phyloP scores from a whole-genome alignment of 2,113 vertebrate species.

The Grus americana region DNA sequence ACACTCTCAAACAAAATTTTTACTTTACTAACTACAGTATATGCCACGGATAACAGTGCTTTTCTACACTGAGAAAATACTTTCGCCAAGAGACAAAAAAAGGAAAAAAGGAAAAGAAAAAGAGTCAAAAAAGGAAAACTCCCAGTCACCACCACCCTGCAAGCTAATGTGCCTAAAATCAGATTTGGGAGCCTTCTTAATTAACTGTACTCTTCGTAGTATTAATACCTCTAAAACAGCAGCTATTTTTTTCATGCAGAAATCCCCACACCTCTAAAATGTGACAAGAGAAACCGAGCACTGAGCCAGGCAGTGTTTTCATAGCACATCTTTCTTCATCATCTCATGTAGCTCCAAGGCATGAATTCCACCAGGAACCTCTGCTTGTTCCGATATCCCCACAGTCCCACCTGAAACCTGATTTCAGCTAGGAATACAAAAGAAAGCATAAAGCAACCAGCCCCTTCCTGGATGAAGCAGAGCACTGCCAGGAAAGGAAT shows the following conservation, averaged over 20 bases:
- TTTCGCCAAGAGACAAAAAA: background rate
- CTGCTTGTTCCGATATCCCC: background rate
- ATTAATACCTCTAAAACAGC: background rate
- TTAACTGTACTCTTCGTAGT: background rate
- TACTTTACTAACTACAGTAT: background rate
- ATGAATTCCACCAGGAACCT: background rate
- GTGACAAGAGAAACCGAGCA: background rate
- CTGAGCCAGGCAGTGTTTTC: background rate
- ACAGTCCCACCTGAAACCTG: background rate
- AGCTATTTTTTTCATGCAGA: background rate
- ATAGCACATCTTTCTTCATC: background rate
- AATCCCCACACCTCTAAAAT: background rate
- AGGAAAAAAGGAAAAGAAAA: background rate
- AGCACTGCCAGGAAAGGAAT: background rate
- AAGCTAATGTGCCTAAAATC: background rate
- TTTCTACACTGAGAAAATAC: background rate
- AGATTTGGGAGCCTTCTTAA: background rate
- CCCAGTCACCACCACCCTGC: background rate
- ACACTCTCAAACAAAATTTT: background rate
- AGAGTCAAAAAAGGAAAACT: background rate
- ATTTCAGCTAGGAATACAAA: background rate
- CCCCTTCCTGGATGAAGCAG: background rate
- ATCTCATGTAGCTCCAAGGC: background rate
- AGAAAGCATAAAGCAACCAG: background rate
- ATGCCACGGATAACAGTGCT: fast-evolving